Evolutionary conservation across 2,113 vertebrate species (phyloP), one percentile per base, ranked within the genome.

Genomic region (Ovis canadensis): DNA sequence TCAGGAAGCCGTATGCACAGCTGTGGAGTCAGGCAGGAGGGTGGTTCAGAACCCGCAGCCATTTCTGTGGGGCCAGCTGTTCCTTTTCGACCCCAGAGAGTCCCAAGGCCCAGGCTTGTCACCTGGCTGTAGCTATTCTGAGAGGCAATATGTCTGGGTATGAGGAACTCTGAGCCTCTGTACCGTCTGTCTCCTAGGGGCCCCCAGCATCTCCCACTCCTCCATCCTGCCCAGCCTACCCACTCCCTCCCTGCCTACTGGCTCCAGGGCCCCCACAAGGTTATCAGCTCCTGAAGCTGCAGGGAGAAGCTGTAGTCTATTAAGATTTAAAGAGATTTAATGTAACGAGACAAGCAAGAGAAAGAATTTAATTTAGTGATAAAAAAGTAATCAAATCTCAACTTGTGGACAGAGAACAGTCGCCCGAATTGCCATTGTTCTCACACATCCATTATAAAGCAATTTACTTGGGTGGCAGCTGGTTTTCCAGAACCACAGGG

Each of bases 341-440:
- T 91, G 57, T 23, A 86, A 96, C 33, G 5, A 97, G 97, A 96
- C 17, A 57, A 97, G 95, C n/a, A 59, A 74, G 82, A 78, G 62
- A 50, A 91, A 74, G 91, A 98, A 96, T 98, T 98, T 78, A 97
- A 96, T 97, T 98, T 96, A 97, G 85, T 40, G 81, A 96, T 98
- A 97, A 99, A 97, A 96, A 98, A 97, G 94, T 98, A 98, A 98
- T 98, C 98, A 98, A 97, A 97, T 98, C 96, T 98, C 94, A 45
- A 50, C 98, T 97, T 48, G 80, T 94, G 98, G 97, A 95, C 95
- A 59, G 97, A 94, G 96, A 96, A 82, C 83, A 54, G 64, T 94
- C 94, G 90, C 95, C 94, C 0, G 5, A 91, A 92, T 48, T 74
- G 87, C 86, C 50, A 74, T 80, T 88, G 96, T 95, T 98, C 98